phyloP scores from a whole-genome alignment of 1,140 invertebrate species.

The Leptonema lineaticorne region DNA sequence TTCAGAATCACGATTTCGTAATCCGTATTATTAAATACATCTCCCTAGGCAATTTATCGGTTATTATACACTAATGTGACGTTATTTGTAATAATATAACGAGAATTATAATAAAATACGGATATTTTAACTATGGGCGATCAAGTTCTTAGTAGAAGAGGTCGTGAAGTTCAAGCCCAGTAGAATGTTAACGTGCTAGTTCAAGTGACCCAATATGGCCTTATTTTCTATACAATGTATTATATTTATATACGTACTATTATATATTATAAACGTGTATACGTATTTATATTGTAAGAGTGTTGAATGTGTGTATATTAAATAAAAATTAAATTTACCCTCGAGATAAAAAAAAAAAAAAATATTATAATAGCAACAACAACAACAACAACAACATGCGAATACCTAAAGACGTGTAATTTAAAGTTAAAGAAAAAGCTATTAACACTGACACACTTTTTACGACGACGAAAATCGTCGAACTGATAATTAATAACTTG shows the following conservation, averaged over 20 bases:
- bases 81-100: background rate
- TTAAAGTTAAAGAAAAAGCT: background rate
- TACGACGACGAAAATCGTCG: background rate
- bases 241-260: no score
- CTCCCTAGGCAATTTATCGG: background rate
- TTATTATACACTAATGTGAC: background rate
- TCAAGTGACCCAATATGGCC: background rate
- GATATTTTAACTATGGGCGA: background rate
- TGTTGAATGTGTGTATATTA: no score
- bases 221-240: no score
- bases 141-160: background rate
- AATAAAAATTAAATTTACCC: no score
- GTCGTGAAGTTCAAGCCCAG: background rate
- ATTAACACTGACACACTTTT: slow-evolving; percentile 10
- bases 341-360: no score
- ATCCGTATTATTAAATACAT: background rate
- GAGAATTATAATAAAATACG: background rate
- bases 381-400: no score
- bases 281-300: no score
- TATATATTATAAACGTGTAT: no score
- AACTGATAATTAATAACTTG: no score
- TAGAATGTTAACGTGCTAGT: background rate
- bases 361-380: no score
- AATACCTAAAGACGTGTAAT: background rate
- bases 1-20: background rate